Evolutionary conservation across 92 coral and sea anemone species (phyloP).

Genomic region (Meandrina meandrites): DNA sequence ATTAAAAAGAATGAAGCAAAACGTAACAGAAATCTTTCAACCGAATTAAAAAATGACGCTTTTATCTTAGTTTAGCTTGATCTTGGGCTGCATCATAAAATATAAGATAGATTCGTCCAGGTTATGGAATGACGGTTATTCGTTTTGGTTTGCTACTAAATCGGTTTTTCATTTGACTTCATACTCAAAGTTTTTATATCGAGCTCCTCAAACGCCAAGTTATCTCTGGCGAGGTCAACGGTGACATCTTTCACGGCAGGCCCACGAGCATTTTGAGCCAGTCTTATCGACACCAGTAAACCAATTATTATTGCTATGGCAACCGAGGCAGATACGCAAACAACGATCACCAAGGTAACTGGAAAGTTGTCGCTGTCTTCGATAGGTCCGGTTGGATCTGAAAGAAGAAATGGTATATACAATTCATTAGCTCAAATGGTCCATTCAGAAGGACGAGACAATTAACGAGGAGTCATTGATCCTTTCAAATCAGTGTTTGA

Average conservation of each 20-base stretch:
- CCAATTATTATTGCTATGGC: not conserved
- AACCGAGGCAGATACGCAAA: not conserved
- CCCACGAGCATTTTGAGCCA: not conserved
- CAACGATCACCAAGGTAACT: not conserved
- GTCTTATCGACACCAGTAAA: not conserved
- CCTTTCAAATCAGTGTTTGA: no score
- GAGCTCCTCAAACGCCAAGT: not conserved
- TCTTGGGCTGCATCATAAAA: no score
- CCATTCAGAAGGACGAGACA: no score
- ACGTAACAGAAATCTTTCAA: no score
- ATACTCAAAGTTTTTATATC: not conserved
- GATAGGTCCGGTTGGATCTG: not conserved
- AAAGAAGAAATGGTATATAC: not conserved
- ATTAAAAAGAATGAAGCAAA: no score
- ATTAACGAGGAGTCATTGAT: no score
- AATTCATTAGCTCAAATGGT: not conserved
- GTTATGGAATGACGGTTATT: no score
- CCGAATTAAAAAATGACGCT: no score
- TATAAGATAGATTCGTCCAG: no score
- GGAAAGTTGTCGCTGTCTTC: conserved; percentile 1
- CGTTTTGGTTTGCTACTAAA: no score
- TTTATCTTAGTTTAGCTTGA: no score
- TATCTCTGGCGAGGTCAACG: not conserved
- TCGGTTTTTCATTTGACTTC: not conserved
- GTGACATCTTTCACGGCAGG: not conserved